Percentiles rank a stretch among this genome's conserved stretches.
These are phyloP conservation scores for Phania funesta DNA, from an alignment of 2,888 invertebrate species.

Conservation along the genomic window DNA sequence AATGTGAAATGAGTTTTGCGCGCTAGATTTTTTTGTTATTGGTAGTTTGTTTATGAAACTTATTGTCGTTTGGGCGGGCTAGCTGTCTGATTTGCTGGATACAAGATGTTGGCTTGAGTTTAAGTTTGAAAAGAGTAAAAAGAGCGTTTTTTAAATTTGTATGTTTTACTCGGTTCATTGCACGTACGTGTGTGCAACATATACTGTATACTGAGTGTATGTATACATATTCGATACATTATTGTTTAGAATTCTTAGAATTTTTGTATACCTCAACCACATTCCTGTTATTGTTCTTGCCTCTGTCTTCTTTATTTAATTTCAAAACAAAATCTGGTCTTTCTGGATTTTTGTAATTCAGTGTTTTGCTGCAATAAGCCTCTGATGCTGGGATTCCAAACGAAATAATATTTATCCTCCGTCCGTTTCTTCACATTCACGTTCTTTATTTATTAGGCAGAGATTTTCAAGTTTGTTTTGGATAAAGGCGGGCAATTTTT, in stretches of 20 bases:
- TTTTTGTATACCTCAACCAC: constrained; percentile 58
- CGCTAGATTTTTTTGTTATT: constrained; percentile 18
- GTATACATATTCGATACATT: constrained; percentile 43
- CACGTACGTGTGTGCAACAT: constrained; percentile 16
- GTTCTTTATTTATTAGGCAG: not conserved
- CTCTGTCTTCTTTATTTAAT: not conserved
- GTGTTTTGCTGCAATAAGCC: not conserved
- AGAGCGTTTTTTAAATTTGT: not conserved
- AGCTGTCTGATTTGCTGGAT: not conserved
- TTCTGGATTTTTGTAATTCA: constrained; percentile 23
- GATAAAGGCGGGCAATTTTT: constrained; percentile 15
- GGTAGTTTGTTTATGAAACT: constrained; percentile 3
- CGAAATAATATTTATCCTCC: constrained; percentile 13
- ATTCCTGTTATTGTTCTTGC: constrained; percentile 36
- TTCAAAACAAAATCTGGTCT: constrained; percentile 43
- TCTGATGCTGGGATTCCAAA: constrained; percentile 22
- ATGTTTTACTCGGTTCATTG: constrained; percentile 44
- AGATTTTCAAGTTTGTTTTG: constrained; percentile 23
- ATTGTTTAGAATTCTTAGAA: constrained; percentile 65
- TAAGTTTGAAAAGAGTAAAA: not conserved
- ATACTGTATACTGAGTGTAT: not conserved
- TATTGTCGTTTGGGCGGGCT: not conserved
- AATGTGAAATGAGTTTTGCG: constrained; percentile 7
- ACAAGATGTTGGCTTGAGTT: constrained; percentile 3
- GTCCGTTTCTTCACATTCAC: not conserved